Base-by-base conservation (phyloP, 2,888 invertebrate genomes). In the Polyommatus iphigenia region DNA sequence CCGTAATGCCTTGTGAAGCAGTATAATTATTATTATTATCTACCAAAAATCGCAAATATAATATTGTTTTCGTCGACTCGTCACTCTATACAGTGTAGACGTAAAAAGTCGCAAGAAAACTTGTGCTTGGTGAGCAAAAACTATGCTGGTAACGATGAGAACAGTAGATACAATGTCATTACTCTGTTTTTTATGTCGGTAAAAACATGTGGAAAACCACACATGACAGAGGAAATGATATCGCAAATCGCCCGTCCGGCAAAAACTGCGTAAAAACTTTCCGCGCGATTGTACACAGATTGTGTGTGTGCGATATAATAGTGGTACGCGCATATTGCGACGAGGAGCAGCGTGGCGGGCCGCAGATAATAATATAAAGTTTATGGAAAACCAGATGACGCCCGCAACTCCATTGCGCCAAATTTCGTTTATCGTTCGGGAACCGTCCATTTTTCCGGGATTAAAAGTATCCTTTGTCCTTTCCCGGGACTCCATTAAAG, bases 181-280 rank as follows among this genome's bases (percentile, higher is more conserved):
- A 24, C 73, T 46, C 73, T 20, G 20, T 41, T 77, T 78, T 78
- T 80, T 71, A 67, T 67, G 67, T 67, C 1, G 2, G 29, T 73
- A 78, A 75, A 77, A 57, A 59, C 71, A 76, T 77, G 71, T 77
- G 77, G 78, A 78, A 79, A 80, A 78, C 77, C 76, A 77, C 76
- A 77, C 71, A 77, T 71, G 71, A 62, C 76, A 73, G 76, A 79
- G 81, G 81, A 80, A 80, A 77, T 78, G 80, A 79, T 80, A 80
- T 78, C 77, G 78, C 73, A 72, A 73, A 72, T 73, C 32, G 57
- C 78, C 57, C 78, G 76, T 80, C 79, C 78, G 79, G 57, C 71
- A 77, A 79, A 79, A 67, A 67, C 29, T 10, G 20, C 29, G 29
- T 67, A 29, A 67, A 32, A 29, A 32, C 67, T 67, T 67, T 67